Evolutionary conservation across 2,113 vertebrate genomes (phyloP).

Genomic region (Glareola pratincola): DNA sequence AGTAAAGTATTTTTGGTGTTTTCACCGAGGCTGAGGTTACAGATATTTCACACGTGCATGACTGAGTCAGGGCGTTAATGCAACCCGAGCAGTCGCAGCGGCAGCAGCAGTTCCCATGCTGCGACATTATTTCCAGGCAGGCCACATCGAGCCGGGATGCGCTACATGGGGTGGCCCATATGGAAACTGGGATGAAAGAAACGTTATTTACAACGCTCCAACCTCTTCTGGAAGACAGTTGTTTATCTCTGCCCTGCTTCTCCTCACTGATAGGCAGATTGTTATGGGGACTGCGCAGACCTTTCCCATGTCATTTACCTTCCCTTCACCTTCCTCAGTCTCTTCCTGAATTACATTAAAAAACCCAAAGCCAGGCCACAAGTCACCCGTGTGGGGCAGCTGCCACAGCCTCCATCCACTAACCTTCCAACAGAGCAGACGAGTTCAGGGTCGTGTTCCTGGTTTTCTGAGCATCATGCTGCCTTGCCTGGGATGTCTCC

Average conservation of each 20-base stretch:
- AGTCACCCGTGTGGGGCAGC: not conserved
- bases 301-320: not conserved
- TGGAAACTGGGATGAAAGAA: not conserved
- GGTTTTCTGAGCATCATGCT: not conserved
- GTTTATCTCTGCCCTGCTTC: not conserved
- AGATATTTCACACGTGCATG: not conserved
- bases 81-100: not conserved
- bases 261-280: not conserved
- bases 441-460: not conserved
- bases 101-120: not conserved
- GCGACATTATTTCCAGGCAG: not conserved
- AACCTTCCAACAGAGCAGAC: not conserved
- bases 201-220: not conserved
- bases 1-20: not conserved
- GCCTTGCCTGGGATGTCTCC: not conserved
- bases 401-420: not conserved
- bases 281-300: not conserved
- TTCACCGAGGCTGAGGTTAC: not conserved
- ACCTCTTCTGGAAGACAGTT: not conserved
- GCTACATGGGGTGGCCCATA: not conserved
- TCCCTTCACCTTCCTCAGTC: not conserved
- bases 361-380: not conserved
- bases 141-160: accelerated
- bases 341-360: not conserved
- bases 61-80: not conserved